phyloP scores from a whole-genome alignment of 2,113 vertebrate genomes.

The Dipodomys merriami region DNA sequence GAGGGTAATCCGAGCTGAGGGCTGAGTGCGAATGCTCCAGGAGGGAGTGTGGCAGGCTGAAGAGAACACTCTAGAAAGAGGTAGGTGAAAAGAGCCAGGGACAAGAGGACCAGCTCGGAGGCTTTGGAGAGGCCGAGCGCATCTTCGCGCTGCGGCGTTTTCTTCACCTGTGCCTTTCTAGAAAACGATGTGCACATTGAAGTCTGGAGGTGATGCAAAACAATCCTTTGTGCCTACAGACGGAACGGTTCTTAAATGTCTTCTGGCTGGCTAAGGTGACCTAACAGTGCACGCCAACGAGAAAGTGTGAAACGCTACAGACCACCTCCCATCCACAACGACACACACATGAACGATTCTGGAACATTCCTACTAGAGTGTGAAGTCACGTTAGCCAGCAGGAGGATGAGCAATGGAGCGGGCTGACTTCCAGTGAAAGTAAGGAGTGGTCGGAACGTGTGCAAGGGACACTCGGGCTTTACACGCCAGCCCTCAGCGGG shows the following conservation, averaged over 20 bases:
- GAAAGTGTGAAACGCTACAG: not conserved
- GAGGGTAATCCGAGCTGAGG: not conserved
- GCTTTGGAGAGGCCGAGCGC: not conserved
- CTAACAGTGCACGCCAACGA: not conserved
- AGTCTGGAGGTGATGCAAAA: too few relatives aligned
- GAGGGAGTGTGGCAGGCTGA: not conserved
- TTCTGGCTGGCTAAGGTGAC: not conserved
- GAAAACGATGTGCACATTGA: too few relatives aligned
- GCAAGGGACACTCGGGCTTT: too few relatives aligned
- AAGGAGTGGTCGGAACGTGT: not conserved
- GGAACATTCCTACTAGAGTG: not conserved
- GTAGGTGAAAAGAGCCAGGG: not conserved
- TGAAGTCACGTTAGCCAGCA: not conserved
- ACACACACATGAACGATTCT: not conserved
- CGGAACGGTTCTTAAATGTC: not conserved
- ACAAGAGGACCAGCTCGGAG: not conserved
- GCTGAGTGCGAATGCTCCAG: not conserved
- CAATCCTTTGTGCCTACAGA: not conserved
- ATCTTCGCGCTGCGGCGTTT: too few relatives aligned
- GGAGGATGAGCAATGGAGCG: not conserved
- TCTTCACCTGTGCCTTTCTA: too few relatives aligned
- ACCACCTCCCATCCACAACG: not conserved
- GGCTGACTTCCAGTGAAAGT: not conserved
- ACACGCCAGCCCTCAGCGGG: too few relatives aligned
- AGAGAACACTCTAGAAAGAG: not conserved